Conservation (phyloP, 2,888 invertebrate genomes). For the Eudasyphora cyanicolor region DNA sequence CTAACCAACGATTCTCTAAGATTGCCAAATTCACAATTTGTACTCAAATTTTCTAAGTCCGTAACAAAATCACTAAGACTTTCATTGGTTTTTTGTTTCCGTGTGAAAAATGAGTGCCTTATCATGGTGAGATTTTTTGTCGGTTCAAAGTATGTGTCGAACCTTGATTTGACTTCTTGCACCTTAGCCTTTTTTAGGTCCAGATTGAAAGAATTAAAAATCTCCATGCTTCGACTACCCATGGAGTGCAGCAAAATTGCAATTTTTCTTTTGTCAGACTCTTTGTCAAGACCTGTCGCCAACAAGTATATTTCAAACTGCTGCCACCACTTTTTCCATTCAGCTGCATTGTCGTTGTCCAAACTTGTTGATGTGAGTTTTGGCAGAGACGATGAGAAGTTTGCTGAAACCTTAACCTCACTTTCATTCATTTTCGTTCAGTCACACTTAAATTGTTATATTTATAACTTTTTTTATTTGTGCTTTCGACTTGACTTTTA, state of each 20-base stretch:
- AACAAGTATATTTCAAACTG: background rate
- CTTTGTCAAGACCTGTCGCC: background rate
- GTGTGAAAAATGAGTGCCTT: slow-evolving; percentile 37
- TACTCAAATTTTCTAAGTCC: slow-evolving; percentile 37
- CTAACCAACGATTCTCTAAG: slow-evolving; percentile 39
- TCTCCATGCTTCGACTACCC: slow-evolving; percentile 3
- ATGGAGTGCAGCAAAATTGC: slow-evolving; percentile 39
- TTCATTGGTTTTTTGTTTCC: slow-evolving; percentile 6
- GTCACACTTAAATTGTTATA: too few species aligned
- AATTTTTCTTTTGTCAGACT: slow-evolving; percentile 25
- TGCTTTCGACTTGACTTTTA: too few species aligned
- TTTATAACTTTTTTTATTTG: too few species aligned
- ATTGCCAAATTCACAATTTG: slow-evolving; percentile 31
- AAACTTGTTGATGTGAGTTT: too few species aligned
- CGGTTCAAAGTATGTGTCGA: slow-evolving; percentile 43
- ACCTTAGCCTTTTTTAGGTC: too few species aligned
- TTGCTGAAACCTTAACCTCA: too few species aligned
- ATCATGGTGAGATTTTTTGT: slow-evolving; percentile 37
- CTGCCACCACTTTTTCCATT: too few species aligned
- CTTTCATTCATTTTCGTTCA: too few species aligned
- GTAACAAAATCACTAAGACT: slow-evolving; percentile 29
- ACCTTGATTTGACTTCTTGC: slow-evolving; percentile 26
- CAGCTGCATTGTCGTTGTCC: too few species aligned
- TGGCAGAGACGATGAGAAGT: too few species aligned
- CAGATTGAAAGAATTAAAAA: slow-evolving; percentile 17